Evolutionary conservation across 2,113 vertebrate genomes (phyloP).

Genomic region (Halichoerus grypus): DNA sequence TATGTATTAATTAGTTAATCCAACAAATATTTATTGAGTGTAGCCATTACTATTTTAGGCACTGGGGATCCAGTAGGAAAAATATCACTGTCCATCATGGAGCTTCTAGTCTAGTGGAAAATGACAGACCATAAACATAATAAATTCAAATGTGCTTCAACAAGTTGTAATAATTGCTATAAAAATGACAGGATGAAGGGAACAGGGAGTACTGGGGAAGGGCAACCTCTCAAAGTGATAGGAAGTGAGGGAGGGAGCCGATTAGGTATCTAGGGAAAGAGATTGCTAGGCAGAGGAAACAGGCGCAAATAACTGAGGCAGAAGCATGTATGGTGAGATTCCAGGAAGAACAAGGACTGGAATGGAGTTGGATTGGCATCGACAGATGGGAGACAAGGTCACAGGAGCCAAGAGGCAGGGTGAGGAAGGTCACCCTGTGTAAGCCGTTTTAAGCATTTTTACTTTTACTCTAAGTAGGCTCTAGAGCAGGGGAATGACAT

Average conservation of each 20-base stretch:
- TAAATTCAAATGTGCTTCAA: not conserved
- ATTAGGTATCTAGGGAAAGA: not conserved
- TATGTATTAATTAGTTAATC: not conserved
- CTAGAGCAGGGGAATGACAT: not conserved
- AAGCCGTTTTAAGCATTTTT: not conserved
- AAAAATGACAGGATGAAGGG: not conserved
- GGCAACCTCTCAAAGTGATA: not conserved
- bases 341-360: not conserved
- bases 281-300: not conserved
- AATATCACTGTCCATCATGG: not conserved
- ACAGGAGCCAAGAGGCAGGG: not conserved
- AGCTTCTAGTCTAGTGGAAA: not conserved
- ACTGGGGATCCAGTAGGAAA: not conserved
- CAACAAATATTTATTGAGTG: not conserved
- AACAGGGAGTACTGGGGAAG: not conserved
- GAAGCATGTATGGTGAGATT: not conserved
- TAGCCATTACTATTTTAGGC: not conserved
- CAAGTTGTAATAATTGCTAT: not conserved
- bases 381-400: not conserved
- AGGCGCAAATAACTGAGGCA: not conserved
- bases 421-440: not conserved
- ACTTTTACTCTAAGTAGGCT: not conserved
- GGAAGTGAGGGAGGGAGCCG: not conserved
- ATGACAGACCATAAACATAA: not conserved
- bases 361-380: not conserved